phyloP scores from a whole-genome alignment of 2,888 invertebrate genomes.

The Amorpha juglandis region DNA sequence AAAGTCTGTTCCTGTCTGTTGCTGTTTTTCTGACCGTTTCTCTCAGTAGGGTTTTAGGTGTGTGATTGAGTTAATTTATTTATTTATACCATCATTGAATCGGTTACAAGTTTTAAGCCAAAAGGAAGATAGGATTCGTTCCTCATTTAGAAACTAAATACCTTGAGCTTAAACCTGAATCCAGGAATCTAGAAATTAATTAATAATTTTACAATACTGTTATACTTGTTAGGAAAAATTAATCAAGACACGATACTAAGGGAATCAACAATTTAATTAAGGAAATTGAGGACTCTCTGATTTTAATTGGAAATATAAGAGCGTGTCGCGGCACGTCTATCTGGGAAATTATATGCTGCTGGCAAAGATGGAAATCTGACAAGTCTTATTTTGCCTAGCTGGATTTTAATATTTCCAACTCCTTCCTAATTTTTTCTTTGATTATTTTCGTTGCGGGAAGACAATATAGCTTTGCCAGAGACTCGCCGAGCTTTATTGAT shows the following conservation, averaged over 20 bases:
- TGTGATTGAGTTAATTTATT: too few species aligned
- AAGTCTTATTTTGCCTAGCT: background rate
- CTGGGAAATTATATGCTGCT: background rate
- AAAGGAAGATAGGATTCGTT: background rate
- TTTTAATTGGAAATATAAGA: constrained; percentile 6
- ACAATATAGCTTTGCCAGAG: too few species aligned
- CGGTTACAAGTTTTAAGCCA: background rate
- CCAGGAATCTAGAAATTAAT: background rate
- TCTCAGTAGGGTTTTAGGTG: too few species aligned
- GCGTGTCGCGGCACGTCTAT: background rate
- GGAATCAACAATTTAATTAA: constrained; percentile 1
- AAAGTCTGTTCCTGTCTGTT: too few species aligned
- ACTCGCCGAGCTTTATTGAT: too few species aligned
- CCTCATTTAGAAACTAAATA: background rate
- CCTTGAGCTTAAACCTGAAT: background rate
- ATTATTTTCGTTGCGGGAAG: too few species aligned
- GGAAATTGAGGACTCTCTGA: background rate
- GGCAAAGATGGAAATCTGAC: background rate
- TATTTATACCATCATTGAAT: background rate
- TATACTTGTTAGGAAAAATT: background rate
- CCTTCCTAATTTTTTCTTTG: too few species aligned
- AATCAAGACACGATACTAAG: background rate
- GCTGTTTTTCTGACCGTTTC: too few species aligned
- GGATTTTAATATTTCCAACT: too few species aligned
- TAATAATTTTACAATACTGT: background rate